Base-by-base conservation (phyloP, 2,797 vertebrate species). In the Rhadinocentrus ornatus region DNA sequence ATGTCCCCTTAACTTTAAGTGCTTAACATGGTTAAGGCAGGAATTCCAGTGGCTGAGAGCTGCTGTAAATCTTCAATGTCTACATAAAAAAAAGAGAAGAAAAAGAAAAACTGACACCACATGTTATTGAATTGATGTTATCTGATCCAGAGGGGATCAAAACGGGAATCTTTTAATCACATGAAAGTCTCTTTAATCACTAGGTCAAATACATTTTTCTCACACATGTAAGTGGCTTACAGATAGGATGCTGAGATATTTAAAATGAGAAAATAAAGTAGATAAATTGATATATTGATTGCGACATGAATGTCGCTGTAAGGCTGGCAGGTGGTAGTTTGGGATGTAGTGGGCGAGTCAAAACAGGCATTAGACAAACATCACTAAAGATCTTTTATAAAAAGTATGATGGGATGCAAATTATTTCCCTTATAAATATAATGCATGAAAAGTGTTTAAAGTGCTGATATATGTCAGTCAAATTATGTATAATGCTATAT, bases 161-260 rank as follows among this genome's bases (percentile, higher is more conserved):
- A 68, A 48, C 32, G 6, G 35, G 58, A 60, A 77, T 62, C 66
- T 71, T 73, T 75, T 50, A 66, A 27, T 62, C 63, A 70, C 60
- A 58, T 8, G 18, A 32, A 61, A 50, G 22, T 54, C n/a, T 65
- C 44, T 77, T 20, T 68, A 60, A 81, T 59, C 39, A 67, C 66
- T 10, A 54, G 48, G 60, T 69, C 60, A 79, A 62, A 69, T 4
- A 64, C 34, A 48, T 72, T 10, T 61, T 75, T 46, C 60, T 53
- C 18, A 62, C 31, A 73, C 31, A 55, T 61, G 26, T 13, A 44
- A 27, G 32, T n/a, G 62, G 16, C 2, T 31, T 32, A 6, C n/a
- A 35, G 18, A 53, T 12, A 61, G n/a, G 10, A 41, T 16, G 15
- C 16, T 10, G 29, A 34, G 55, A 6, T 32, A 9, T 15, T 3